phyloP scores from a whole-genome alignment of 2,113 vertebrate species.

The Hippocampus mohnikei region DNA sequence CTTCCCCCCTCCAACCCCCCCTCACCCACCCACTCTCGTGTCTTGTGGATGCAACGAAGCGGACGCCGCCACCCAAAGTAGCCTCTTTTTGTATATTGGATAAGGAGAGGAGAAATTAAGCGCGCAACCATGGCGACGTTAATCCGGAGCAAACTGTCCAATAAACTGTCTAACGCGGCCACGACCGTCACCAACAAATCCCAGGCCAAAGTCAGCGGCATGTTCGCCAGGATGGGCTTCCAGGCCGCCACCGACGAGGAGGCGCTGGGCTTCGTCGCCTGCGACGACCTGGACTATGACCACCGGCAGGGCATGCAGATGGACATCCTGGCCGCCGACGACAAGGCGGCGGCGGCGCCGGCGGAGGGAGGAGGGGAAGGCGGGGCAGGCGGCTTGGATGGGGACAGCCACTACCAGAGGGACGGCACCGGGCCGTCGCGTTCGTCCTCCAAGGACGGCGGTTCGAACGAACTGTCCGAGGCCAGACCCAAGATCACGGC shows the following conservation, averaged over 20 bases:
- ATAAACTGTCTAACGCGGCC: constrained; percentile 88
- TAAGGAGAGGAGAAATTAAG: constrained; percentile 26
- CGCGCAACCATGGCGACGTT: constrained; percentile 86
- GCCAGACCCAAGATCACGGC: constrained; percentile 91
- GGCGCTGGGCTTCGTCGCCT: constrained; percentile 89
- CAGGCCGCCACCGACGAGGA: constrained; percentile 97
- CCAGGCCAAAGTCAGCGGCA: constrained; percentile 95
- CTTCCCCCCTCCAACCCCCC: neutral
- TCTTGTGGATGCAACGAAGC: constrained; percentile 44
- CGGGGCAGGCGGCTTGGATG: constrained; percentile 77
- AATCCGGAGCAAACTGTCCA: constrained; percentile 92
- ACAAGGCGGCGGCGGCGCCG: constrained; percentile 77
- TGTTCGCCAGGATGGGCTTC: constrained; percentile 97
- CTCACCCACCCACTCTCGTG: constrained; percentile 34
- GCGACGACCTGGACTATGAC: constrained; percentile 95
- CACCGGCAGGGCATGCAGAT: constrained; percentile 96
- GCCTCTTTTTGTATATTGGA: constrained; percentile 14
- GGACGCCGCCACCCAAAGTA: constrained; percentile 43
- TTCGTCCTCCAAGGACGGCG: constrained; percentile 83
- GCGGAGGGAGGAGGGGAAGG: constrained; percentile 58
- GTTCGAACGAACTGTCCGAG: constrained; percentile 75
- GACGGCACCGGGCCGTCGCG: constrained; percentile 85
- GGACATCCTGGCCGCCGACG: constrained; percentile 87
- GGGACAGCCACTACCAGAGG: constrained; percentile 94
- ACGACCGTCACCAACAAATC: constrained; percentile 94